Evolutionary conservation across 2,113 vertebrate species (phyloP).

Genomic region (Taurulus bubalis): DNA sequence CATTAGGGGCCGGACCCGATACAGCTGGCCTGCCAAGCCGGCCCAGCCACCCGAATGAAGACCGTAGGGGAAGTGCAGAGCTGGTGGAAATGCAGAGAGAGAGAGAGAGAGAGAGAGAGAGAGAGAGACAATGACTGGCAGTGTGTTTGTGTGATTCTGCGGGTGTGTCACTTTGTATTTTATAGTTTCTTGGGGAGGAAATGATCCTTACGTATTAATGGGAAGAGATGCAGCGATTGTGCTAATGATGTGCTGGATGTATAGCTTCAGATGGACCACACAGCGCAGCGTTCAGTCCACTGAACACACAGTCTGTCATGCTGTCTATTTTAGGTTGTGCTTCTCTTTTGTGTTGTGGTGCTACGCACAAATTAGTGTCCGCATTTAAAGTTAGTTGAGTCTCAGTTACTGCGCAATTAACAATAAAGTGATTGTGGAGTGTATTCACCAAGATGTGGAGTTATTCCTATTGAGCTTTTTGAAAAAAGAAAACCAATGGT

Average conservation of each 20-base stretch:
- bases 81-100: constrained; percentile 38
- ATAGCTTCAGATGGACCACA: constrained; percentile 5
- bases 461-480: too few species aligned
- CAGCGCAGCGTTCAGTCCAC: constrained; percentile 6
- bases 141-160: constrained; percentile 36
- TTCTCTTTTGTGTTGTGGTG: neutral
- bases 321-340: neutral
- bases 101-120: neutral
- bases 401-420: neutral
- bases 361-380: neutral
- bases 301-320: neutral
- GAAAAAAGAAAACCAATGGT: too few species aligned
- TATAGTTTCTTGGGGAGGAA: constrained; percentile 27
- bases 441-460: neutral
- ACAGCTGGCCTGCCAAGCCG: constrained; percentile 66
- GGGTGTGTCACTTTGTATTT: constrained; percentile 18
- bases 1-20: constrained; percentile 73
- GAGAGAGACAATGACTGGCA: neutral
- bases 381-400: neutral
- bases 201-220: constrained; percentile 37
- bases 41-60: constrained; percentile 50
- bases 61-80: constrained; percentile 52
- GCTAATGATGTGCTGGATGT: constrained; percentile 18
- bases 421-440: neutral
- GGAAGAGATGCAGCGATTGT: constrained; percentile 14